phyloP scores from a whole-genome alignment of 2,797 vertebrate species.

The Rhinogobio ventralis region DNA sequence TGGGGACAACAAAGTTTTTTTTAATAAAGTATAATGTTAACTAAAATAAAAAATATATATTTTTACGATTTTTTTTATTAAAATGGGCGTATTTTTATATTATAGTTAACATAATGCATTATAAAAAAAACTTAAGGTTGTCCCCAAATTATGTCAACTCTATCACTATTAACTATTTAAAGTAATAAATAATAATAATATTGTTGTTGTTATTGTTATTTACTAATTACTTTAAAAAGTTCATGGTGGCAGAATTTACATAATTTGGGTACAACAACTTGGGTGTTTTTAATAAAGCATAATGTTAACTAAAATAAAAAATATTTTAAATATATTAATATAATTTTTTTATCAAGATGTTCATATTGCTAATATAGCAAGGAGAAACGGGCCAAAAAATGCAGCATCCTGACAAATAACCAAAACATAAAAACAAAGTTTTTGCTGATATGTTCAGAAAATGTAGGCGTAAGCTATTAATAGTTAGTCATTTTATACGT shows the following conservation, averaged over 20 bases:
- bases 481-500: background rate
- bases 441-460: background rate
- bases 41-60: too few species aligned
- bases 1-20: background rate
- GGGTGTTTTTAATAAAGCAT: too few species aligned
- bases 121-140: background rate
- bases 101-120: too few species aligned
- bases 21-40: too few species aligned
- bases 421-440: background rate
- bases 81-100: too few species aligned
- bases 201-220: too few species aligned
- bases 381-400: background rate
- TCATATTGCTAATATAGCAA: background rate
- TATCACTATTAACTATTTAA: background rate
- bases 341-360: too few species aligned
- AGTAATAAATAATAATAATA: too few species aligned
- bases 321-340: background rate
- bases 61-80: too few species aligned
- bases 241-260: too few species aligned
- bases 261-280: too few species aligned
- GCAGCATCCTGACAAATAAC: background rate
- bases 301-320: background rate
- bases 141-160: background rate
- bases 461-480: background rate
- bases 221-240: too few species aligned